Evolutionary conservation across 2,888 invertebrate genomes (phyloP), one percentile per base, ranked within the genome.

Genomic region (Melieria omissa): DNA sequence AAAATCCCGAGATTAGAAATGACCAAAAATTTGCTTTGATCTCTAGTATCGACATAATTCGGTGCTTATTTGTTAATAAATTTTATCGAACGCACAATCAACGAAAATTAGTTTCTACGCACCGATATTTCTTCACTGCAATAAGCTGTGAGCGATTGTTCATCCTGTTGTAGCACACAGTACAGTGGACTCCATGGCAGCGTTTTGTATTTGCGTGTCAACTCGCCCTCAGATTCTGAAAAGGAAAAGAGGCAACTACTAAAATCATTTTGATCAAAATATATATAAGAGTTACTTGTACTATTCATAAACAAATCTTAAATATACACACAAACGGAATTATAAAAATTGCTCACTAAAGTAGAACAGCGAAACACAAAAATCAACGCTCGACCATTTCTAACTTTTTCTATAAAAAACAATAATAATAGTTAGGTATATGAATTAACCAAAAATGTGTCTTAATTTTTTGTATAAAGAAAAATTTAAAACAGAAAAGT

Each of bases 71-170:
- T 16, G 16, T 16, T 16, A 1, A 1, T 16, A 16, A 16, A 1
- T 16, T 16, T 16, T 16, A 2, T 2, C 16, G 16, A 1, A 16
- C 16, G 16, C 16, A 16, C 2, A 16, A 16, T 16, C 16, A 16
- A 16, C 29, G 29, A 29, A 29, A 29, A 29, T 29, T 29, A 29
- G 29, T 29, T 29, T 29, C 29, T 29, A 29, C 29, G 29, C 29
- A 92, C 92, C 85, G 91, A 91, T 88, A 93, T 90, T 86, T 93
- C 92, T 85, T 93, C 93, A 81, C 91, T 91, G 78, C 92, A 89
- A 86, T 92, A 92, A 72, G 92, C 91, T 29, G 92, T 92, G 80
- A 93, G 90, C 61, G 91, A 91, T 83, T 91, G 90, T 80, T 92
- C 91, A 83, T 92, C 91, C 85, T 92, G 92, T 71, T 92, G 89